Conservation (phyloP, 2,113 vertebrate species). For the Strigops habroptila region DNA sequence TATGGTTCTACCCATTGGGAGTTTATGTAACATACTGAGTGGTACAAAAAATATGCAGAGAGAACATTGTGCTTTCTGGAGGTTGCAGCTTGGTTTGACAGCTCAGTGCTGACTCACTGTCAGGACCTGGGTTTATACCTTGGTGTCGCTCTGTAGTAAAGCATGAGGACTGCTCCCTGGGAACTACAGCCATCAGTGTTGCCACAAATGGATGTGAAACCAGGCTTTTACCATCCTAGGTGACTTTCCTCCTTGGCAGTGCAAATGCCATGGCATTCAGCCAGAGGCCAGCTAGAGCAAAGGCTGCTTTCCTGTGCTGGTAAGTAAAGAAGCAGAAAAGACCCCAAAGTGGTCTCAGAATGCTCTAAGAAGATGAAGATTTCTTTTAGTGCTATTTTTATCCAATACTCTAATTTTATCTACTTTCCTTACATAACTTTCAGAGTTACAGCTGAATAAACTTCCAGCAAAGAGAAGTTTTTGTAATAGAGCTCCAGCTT, state of each 20-base stretch:
- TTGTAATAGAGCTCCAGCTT: not conserved
- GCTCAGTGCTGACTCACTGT: slow-evolving; percentile 52
- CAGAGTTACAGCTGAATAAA: slow-evolving; percentile 42
- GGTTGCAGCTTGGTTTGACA: slow-evolving; percentile 11
- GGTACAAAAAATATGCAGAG: slow-evolving; percentile 11
- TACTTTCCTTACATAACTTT: slow-evolving; percentile 16
- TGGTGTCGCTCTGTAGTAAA: not conserved
- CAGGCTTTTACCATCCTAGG: not conserved
- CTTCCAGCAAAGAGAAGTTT: not conserved
- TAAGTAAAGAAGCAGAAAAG: not conserved
- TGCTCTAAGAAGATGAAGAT: not conserved
- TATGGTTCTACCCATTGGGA: slow-evolving; percentile 21
- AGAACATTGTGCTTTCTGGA: slow-evolving; percentile 40
- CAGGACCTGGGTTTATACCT: not conserved
- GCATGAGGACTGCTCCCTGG: not conserved
- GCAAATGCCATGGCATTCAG: not conserved
- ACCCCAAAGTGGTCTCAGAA: not conserved
- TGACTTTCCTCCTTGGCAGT: not conserved
- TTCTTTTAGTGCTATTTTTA: slow-evolving; percentile 27
- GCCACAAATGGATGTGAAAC: slow-evolving; percentile 32
- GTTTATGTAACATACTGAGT: slow-evolving; percentile 47
- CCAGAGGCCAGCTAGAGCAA: not conserved
- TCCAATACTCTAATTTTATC: slow-evolving; percentile 26
- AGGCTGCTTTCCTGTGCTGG: not conserved
- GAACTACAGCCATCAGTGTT: not conserved